Conservation (phyloP, 2,797 vertebrate species). For the Arrhamphus sclerolepis region DNA sequence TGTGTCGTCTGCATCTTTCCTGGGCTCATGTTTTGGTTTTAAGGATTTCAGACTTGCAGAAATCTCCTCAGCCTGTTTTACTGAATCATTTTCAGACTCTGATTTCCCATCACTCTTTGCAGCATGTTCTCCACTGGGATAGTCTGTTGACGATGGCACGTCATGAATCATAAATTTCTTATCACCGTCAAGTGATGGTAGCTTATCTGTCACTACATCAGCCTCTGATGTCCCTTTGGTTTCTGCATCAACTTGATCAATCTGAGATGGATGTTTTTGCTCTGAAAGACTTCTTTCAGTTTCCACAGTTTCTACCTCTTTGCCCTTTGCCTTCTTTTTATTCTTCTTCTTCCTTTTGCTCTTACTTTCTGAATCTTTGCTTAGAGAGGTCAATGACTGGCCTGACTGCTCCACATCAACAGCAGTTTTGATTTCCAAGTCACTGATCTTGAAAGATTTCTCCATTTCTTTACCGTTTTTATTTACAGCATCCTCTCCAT, state of each 20-base stretch:
- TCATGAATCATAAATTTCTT: slow-evolving; percentile 15
- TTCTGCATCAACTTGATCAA: slow-evolving; percentile 20
- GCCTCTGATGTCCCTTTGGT: neutral
- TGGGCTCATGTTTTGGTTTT: slow-evolving; percentile 11
- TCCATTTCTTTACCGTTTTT: slow-evolving; percentile 20
- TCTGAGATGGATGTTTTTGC: neutral
- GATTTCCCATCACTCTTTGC: slow-evolving; percentile 14
- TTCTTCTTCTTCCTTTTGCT: slow-evolving; percentile 68
- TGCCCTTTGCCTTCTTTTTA: slow-evolving; percentile 62
- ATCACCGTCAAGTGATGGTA: slow-evolving; percentile 7
- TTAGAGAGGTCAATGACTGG: neutral
- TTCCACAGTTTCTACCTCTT: slow-evolving; percentile 50
- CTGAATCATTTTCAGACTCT: slow-evolving; percentile 4
- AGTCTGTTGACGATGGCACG: neutral
- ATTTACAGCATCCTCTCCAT: slow-evolving; percentile 11
- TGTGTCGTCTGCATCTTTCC: neutral
- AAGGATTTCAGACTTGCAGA: neutral
- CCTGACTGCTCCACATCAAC: slow-evolving; percentile 32
- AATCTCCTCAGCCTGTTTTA: slow-evolving; percentile 15
- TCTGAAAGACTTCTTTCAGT: slow-evolving; percentile 1
- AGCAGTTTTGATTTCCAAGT: slow-evolving; percentile 2
- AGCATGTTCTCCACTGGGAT: neutral
- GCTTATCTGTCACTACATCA: slow-evolving; percentile 5
- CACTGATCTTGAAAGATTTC: slow-evolving; percentile 18
- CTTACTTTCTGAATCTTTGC: slow-evolving; percentile 54